Base-by-base conservation (phyloP, 2,113 vertebrate genomes). In the Blennius ocellaris region DNA sequence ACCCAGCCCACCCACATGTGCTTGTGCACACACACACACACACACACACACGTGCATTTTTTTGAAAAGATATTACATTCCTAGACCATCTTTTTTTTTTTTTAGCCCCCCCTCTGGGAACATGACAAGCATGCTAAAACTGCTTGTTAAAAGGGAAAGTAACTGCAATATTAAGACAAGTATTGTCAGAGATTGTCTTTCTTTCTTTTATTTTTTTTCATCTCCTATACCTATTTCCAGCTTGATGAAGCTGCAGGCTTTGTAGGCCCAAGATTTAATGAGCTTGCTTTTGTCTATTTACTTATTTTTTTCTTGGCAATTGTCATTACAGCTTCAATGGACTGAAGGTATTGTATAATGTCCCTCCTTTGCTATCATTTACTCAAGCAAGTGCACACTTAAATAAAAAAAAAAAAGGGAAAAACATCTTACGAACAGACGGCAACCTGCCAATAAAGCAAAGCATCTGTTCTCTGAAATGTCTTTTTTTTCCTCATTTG, bases 1-100 rank as follows among this genome's bases (percentile, higher is more conserved):
- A 82, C 78, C 86, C 64, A 60, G 86, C 82, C 87, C 87, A 76
- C 86, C 89, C 90, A 92, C 89, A 73, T 62, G 71, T 80, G 69
- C 83, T 57, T 21, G 60, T 49, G 60, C 60, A 76, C 63, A 56
- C 44, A 45, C 53, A 6, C 53, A 63, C 61, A 56, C 71, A 45
- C 43, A 47, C 67, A 65, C 67, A 48, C 41, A 52, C 64, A 59
- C 61, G 68, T 50, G 48, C n/a, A 76, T 50, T 56, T 9, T 56
- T 76, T 81, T 81, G 66, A 52, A 75, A 62, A 71, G 57, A 37
- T 51, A 11, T 61, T 60, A 8, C 49, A 76, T 72, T 37, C 59
- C 71, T 11, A 55, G 51, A 60, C 59, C 15, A 76, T 73, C 78
- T 69, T 57, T 62, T 16, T 38, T 55, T 53, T 6, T 37, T 59